These are phyloP conservation scores for Mus spicilegus DNA, from an alignment of 2,113 vertebrate species.

Conservation along the genomic window DNA sequence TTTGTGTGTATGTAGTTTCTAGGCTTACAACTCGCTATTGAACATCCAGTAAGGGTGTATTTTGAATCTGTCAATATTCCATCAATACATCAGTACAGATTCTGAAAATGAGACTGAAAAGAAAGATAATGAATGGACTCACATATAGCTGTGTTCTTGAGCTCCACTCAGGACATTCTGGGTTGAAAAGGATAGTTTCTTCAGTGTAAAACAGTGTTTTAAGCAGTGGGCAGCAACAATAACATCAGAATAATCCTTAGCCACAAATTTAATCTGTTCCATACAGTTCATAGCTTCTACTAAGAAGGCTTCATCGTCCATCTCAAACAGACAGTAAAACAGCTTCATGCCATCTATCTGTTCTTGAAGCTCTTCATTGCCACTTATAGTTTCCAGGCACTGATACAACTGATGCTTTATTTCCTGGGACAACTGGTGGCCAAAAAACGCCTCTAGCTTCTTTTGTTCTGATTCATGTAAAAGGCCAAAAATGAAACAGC, in stretches of 20 bases:
- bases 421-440: background rate
- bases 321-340: conserved; percentile 63
- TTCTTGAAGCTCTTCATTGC: accelerated
- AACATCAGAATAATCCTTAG: accelerated
- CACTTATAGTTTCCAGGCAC: background rate
- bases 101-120: background rate
- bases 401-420: background rate
- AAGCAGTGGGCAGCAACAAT: background rate
- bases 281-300: background rate
- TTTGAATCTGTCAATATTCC: background rate
- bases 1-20: background rate
- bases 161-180: background rate
- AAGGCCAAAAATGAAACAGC: conserved; percentile 62
- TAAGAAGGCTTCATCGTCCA: conserved; percentile 12
- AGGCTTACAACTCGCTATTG: background rate
- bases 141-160: accelerated
- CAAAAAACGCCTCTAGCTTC: background rate
- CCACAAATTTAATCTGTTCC: background rate
- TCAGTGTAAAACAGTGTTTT: background rate
- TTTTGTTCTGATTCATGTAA: background rate
- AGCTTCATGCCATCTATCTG: background rate
- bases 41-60: background rate
- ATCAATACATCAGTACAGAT: background rate
- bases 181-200: background rate
- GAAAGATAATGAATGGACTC: background rate